Evolutionary conservation across 2,888 invertebrate genomes (phyloP), one percentile per base, ranked within the genome.

Genomic region (Crepidodera aurea): DNA sequence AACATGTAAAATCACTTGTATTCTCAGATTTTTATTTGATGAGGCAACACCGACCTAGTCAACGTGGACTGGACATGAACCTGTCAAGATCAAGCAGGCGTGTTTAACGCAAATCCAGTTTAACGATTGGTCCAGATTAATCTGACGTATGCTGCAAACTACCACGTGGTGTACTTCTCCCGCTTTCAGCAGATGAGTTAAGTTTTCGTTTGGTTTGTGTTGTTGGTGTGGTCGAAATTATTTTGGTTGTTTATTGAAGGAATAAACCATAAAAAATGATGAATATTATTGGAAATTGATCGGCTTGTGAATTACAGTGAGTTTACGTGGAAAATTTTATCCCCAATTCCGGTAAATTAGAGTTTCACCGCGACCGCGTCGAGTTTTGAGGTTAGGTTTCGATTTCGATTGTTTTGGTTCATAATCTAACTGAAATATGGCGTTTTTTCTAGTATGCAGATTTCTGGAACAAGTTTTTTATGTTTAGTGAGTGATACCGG

Each of bases 31-130:
- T 67, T 67, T 66, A 60, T 66, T 64, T 62, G 51, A 62, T 32
- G 50, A 60, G 70, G 69, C 70, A 71, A 71, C 72, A 65, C 55
- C 53, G 68, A 53, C 39, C 59, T 56, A 69, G 71, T 76, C 78
- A 76, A 79, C 79, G 80, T 80, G 77, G 79, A 79, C 73, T 78
- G 63, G 77, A 79, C 66, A 66, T 58, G 68, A 51, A 42, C 60
- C 54, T 75, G 76, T 76, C 76, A 32, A 16, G 32, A 39, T 15
- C 44, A 29, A 50, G 56, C 8, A 25, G 65, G 78, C 78, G 69
- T 76, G 73, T 67, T 70, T 64, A 40, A 46, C 16, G 10, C 22
- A 6, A 62, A 62, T 54, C 5, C 22, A 13, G 27, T 37, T 13
- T 40, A 34, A 7, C 51, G 51, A 74, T 76, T 77, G 74, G 75